Conservation (phyloP, 2,888 invertebrate species). For the Lasioglossum lativentre region DNA sequence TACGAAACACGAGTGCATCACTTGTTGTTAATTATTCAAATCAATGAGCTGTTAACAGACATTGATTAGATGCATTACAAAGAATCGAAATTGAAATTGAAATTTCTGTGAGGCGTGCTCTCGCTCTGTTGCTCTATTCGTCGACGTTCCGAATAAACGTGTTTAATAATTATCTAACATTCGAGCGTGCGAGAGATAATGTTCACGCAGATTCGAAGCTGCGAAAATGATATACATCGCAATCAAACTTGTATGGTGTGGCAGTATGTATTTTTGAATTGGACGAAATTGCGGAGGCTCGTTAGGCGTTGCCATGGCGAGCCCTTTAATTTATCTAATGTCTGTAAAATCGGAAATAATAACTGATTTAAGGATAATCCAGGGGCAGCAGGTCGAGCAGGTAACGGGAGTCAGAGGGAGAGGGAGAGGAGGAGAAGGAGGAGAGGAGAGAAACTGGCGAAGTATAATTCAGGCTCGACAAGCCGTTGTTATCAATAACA, state of each 20-base stretch:
- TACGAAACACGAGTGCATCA: constrained; percentile 7
- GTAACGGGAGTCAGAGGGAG: background rate
- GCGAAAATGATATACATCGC: background rate
- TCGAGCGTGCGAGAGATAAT: background rate
- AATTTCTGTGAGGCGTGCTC: constrained; percentile 1
- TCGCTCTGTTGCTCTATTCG: background rate
- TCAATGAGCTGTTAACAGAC: constrained; percentile 9
- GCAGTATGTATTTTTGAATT: background rate
- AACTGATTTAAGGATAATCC: constrained; percentile 63
- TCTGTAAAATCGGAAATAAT: constrained; percentile 58
- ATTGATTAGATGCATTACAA: constrained; percentile 10
- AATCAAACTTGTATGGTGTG: background rate
- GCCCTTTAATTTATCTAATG: constrained; percentile 38
- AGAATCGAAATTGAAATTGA: constrained; percentile 5
- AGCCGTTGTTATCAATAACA: constrained; percentile 82
- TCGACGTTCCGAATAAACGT: background rate
- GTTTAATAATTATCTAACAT: constrained; percentile 3
- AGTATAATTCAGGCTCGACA: constrained; percentile 68
- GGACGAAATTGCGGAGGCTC: constrained; percentile 21
- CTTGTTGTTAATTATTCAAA: constrained; percentile 4
- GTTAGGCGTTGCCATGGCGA: constrained; percentile 5
- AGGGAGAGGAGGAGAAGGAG: background rate
- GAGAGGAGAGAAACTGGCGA: constrained; percentile 14
- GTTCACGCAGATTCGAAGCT: background rate
- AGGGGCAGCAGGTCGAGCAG: background rate